Evolutionary conservation across 2,888 invertebrate species (phyloP), one percentile per base, ranked within the genome.

Genomic region (Myathropa florea): DNA sequence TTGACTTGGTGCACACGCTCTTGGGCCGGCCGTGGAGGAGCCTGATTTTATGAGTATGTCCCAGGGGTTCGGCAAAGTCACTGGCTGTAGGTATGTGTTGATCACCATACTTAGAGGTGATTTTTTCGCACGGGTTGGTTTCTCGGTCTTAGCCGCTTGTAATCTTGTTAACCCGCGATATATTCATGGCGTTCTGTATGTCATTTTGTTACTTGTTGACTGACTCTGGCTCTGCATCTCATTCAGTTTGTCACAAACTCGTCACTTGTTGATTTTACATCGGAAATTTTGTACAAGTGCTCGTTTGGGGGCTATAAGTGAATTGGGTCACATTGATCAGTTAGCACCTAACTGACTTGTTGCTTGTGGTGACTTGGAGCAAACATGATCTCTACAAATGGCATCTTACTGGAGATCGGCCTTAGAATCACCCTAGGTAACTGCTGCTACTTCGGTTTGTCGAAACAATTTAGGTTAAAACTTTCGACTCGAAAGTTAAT

Each of bases 121-220:
- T 78, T 83, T 83, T 83, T 83, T 86, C 86, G 83, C 86, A 86
- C 86, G 83, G 75, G 78, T 83, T 79, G 63, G 21, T 73, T 73
- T 82, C 53, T 68, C 64, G 59, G 59, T 78, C 78, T 86, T 61
- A 79, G 78, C 78, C 53, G 65, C 78, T 70, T 82, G 86, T 86
- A 83, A 86, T 67, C 86, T 83, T 86, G 86, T 86, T 83, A 86
- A 70, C 57, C 67, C 70, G 75, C 57, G 70, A 71, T 75, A 71
- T 75, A 75, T 83, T 78, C 75, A 65, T 70, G 83, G 70, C 71
- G 81, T 81, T 81, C 75, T 83, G 60, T 78, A 7, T 78, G 73
- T 65, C 65, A 75, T 70, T 70, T 79, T 76, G 65, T 75, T 73
- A 70, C 30, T 72, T 18, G 4, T 57, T 73, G 60, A 39, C 55